A percentile compares a stretch with the other conserved stretches of the same genome.
Evolutionary conservation across 2,888 invertebrate species (phyloP).

Genomic region (Archips xylosteana): DNA sequence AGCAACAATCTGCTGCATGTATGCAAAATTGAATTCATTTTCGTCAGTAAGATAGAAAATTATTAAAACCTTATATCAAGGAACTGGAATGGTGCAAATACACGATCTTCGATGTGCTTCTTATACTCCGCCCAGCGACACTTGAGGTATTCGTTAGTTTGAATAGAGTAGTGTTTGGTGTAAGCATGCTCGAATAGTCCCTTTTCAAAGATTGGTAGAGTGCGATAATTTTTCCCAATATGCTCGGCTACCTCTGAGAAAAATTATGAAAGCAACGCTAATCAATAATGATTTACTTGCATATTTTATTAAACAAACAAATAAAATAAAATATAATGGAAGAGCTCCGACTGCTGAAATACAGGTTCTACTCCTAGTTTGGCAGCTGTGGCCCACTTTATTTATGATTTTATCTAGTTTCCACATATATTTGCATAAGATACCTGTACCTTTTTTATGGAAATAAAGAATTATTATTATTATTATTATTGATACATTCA

Average conservation of each 20-base stretch:
- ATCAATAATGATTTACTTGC: no score
- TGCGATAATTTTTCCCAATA: conserved; percentile 56
- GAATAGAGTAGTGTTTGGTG: conserved; percentile 59
- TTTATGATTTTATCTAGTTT: no score
- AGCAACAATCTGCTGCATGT: neutral
- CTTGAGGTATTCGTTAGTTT: conserved; percentile 55
- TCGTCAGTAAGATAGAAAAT: neutral
- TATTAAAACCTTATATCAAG: conserved; percentile 57
- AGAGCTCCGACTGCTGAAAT: no score
- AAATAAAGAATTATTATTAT: no score
- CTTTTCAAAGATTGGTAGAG: conserved; percentile 65
- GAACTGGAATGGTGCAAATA: conserved; percentile 54
- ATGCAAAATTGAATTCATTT: neutral
- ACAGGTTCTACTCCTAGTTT: no score
- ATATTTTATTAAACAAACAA: neutral
- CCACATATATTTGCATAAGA: no score
- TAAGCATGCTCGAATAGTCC: conserved; percentile 56
- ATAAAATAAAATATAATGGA: no score
- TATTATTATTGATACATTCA: no score
- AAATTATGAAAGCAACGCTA: no score
- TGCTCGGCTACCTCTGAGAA: conserved; percentile 56
- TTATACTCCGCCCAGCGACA: conserved; percentile 58
- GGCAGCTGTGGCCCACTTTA: no score
- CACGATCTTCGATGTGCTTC: conserved; percentile 45
- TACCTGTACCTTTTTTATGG: no score